These are phyloP conservation scores for Aphis gossypii DNA, from an alignment of 1,140 invertebrate genomes.

Conservation along the genomic window DNA sequence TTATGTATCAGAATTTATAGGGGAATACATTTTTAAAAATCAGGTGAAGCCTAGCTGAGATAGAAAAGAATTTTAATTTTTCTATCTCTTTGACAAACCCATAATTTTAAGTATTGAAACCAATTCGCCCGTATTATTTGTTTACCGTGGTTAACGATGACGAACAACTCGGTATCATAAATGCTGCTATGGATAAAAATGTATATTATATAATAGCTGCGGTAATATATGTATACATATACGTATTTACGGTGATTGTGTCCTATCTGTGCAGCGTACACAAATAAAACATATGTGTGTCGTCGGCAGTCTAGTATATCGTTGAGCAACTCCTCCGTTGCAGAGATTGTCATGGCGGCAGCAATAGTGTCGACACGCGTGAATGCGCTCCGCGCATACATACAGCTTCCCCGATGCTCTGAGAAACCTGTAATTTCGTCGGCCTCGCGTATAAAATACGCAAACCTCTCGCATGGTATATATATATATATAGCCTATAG, in stretches of 20 bases:
- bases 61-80: background rate
- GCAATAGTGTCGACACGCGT: constrained; percentile 1
- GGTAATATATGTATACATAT: background rate
- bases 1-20: background rate
- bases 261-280: background rate
- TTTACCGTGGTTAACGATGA: background rate
- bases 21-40: background rate
- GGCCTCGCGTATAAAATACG: background rate
- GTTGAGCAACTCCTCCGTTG: background rate
- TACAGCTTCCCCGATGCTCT: background rate
- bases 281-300: background rate
- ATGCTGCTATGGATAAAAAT: background rate
- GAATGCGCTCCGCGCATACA: background rate
- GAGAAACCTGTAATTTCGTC: constrained; percentile 11
- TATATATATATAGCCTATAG: background rate
- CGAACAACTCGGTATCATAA: background rate
- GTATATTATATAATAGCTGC: background rate
- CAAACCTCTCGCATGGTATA: background rate
- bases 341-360: background rate
- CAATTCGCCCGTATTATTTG: background rate
- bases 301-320: background rate
- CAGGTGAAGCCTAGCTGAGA: background rate
- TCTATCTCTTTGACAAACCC: background rate
- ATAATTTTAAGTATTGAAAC: background rate
- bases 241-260: background rate